A percentile compares a stretch with the other conserved stretches of the same genome.
Conservation (phyloP, 2,113 vertebrate species). For the Sapayoa aenigma region DNA sequence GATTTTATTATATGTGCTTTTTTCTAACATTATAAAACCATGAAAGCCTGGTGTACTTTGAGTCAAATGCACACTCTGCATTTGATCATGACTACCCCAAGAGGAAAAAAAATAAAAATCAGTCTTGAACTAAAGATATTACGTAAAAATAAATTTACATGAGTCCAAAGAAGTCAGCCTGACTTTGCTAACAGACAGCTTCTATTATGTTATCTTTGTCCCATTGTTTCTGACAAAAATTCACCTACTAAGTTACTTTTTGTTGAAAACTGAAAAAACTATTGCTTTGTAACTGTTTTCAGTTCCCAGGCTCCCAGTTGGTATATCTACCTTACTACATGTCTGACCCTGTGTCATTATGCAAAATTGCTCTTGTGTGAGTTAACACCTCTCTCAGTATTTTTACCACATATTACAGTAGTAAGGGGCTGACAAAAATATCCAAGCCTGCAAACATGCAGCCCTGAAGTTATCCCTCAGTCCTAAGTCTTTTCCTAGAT, state of each 20-base stretch:
- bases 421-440: background rate
- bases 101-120: background rate
- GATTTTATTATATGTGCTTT: conserved; percentile 24
- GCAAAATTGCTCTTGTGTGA: background rate
- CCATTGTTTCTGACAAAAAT: background rate
- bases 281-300: background rate
- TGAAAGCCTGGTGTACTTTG: conserved; percentile 14
- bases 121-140: background rate
- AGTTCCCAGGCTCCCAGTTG: background rate
- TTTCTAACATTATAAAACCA: conserved; percentile 7
- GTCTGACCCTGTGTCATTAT: background rate
- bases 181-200: background rate
- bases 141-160: background rate
- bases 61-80: background rate
- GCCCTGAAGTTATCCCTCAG: background rate
- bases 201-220: background rate
- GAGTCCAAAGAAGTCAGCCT: background rate
- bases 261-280: background rate
- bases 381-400: background rate
- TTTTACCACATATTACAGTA: background rate
- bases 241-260: background rate
- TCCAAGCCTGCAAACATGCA: background rate
- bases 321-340: background rate
- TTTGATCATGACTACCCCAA: background rate
- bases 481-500: background rate